A percentile compares a stretch with the other conserved stretches of the same genome.
Evolutionary conservation across 2,113 vertebrate species (phyloP).

Genomic region (Brienomyrus longianalis): DNA sequence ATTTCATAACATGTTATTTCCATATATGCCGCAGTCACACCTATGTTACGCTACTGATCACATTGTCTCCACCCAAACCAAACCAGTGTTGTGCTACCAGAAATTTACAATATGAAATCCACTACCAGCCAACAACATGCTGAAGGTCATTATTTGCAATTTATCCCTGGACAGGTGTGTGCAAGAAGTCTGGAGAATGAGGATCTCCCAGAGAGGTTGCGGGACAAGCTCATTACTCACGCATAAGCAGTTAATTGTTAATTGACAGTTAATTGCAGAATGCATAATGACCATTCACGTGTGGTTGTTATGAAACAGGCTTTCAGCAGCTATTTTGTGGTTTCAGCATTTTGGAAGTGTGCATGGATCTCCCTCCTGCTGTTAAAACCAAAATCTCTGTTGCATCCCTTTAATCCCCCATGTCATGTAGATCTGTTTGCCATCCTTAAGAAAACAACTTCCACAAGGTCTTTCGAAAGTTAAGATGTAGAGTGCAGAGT

Average conservation of each 20-base stretch:
- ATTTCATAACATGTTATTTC: background rate
- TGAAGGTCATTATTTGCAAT: background rate
- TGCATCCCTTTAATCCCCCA: background rate
- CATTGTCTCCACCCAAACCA: background rate
- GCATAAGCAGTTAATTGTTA: background rate
- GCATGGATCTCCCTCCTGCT: background rate
- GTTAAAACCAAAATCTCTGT: background rate
- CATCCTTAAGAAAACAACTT: background rate
- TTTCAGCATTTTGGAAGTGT: background rate
- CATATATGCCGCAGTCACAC: background rate
- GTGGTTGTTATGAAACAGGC: background rate
- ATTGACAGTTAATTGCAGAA: background rate
- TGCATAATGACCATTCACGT: background rate
- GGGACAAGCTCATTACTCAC: background rate
- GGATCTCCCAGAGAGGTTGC: background rate
- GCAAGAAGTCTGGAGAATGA: background rate
- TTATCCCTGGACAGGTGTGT: background rate
- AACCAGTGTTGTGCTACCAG: background rate
- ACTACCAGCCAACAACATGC: background rate
- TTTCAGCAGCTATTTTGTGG: background rate
- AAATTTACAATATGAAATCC: background rate
- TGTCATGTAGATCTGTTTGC: background rate
- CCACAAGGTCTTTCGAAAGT: background rate
- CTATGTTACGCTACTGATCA: background rate
- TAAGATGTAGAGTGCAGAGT: background rate